phyloP scores from a whole-genome alignment of 1,140 invertebrate species.

The Drosophila sucinea region DNA sequence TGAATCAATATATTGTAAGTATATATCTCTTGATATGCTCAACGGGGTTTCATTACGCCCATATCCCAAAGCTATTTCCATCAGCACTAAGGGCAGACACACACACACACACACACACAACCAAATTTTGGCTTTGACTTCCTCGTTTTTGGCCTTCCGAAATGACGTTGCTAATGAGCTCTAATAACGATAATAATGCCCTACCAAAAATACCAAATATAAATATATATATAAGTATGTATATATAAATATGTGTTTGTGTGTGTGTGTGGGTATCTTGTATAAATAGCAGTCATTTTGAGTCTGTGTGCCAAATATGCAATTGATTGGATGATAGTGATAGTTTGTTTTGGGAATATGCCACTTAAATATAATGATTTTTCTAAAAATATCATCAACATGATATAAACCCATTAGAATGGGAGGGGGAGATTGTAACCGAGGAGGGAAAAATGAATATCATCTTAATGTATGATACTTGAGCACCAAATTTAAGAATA shows the following conservation, averaged over 20 bases:
- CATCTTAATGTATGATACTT: not conserved
- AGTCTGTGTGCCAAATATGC: constrained; percentile 38
- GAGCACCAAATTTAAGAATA: not conserved
- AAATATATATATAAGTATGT: constrained; percentile 28
- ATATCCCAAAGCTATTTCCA: constrained; percentile 12
- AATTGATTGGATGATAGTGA: constrained; percentile 47
- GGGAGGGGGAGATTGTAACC: not conserved
- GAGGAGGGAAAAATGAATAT: not conserved
- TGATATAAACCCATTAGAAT: constrained; percentile 27
- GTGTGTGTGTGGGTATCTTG: constrained; percentile 21
- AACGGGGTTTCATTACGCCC: constrained; percentile 16
- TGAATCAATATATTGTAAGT: constrained; percentile 32
- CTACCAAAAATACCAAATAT: constrained; percentile 61
- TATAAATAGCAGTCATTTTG: constrained; percentile 54
- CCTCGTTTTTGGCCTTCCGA: constrained; percentile 27
- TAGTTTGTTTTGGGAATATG: constrained; percentile 47
- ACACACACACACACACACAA: constrained; percentile 8
- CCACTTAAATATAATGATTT: constrained; percentile 63
- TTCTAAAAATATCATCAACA: constrained; percentile 41
- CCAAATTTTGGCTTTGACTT: constrained; percentile 29
- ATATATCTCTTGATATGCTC: constrained; percentile 6
- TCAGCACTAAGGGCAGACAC: constrained; percentile 34
- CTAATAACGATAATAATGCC: constrained; percentile 72
- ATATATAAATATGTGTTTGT: constrained; percentile 20
- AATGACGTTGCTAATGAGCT: constrained; percentile 70